phyloP scores from a whole-genome alignment of 2,797 vertebrate species.

The Falco peregrinus region DNA sequence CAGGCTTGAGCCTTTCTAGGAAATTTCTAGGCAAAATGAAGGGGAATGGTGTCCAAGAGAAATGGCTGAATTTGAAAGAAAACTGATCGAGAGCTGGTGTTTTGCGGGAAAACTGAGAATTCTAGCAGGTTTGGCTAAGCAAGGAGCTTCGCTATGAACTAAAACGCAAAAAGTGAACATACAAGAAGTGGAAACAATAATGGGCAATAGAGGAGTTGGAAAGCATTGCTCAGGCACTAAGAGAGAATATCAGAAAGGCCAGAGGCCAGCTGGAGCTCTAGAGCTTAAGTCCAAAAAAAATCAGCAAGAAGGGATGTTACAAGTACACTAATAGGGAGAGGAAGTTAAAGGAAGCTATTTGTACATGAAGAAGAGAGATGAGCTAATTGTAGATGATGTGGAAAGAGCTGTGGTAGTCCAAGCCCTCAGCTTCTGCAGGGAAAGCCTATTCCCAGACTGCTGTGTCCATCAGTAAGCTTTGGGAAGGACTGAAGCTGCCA shows the following conservation, averaged over 20 bases:
- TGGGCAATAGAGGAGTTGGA: neutral
- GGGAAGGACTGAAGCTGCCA: neutral
- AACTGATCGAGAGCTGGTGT: neutral
- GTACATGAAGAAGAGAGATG: fast-evolving
- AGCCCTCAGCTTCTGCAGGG: neutral
- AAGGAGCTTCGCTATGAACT: neutral
- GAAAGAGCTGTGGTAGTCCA: neutral
- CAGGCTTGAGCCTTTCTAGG: neutral
- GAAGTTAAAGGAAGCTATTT: neutral
- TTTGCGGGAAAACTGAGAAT: neutral
- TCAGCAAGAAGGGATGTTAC: neutral
- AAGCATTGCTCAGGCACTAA: neutral
- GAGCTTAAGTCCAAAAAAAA: neutral
- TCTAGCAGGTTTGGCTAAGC: neutral
- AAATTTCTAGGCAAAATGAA: neutral
- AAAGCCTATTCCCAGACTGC: neutral
- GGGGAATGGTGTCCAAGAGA: neutral
- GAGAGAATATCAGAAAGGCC: neutral
- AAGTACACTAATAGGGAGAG: neutral
- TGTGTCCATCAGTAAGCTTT: neutral
- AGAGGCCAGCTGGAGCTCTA: neutral
- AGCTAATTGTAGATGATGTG: neutral
- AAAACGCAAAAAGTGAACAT: neutral
- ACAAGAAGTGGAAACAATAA: neutral
- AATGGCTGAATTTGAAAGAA: neutral